Evolutionary conservation across 2,113 vertebrate genomes (phyloP).

Genomic region (Oreochromis niloticus): DNA sequence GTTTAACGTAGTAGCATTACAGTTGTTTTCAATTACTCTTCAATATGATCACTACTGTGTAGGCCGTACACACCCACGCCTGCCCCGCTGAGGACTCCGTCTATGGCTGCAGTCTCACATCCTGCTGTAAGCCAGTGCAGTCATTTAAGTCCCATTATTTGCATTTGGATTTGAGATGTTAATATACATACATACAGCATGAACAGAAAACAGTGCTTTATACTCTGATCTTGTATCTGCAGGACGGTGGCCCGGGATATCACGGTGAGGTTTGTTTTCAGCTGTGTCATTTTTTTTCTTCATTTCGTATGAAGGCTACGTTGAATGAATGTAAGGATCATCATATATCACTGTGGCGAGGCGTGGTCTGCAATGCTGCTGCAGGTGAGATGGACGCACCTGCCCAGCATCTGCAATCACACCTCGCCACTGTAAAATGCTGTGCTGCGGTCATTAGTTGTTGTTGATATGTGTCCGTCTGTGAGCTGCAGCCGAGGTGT

Average conservation of each 20-base stretch:
- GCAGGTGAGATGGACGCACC: rapidly evolving
- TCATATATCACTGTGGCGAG: background rate
- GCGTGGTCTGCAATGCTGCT: background rate
- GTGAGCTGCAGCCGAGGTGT: background rate
- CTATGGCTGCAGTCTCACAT: constrained; percentile 46
- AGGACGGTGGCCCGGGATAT: constrained; percentile 44
- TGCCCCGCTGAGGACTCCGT: constrained; percentile 64
- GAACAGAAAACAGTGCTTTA: background rate
- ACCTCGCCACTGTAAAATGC: background rate
- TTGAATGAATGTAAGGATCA: background rate
- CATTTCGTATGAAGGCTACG: background rate
- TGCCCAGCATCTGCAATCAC: background rate
- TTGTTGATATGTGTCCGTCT: background rate
- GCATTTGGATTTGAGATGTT: background rate
- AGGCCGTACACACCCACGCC: constrained; percentile 55
- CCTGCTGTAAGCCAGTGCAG: background rate
- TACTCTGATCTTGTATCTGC: background rate
- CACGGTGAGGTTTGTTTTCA: constrained; percentile 38
- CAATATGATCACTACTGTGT: background rate
- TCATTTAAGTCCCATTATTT: background rate
- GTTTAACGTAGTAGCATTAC: background rate
- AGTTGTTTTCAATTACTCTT: background rate
- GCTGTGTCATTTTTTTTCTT: background rate
- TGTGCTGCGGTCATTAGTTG: background rate
- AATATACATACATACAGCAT: background rate